Evolutionary conservation across 2,113 vertebrate genomes (phyloP), one percentile per base, ranked within the genome.

Genomic region (Cairina moschata): DNA sequence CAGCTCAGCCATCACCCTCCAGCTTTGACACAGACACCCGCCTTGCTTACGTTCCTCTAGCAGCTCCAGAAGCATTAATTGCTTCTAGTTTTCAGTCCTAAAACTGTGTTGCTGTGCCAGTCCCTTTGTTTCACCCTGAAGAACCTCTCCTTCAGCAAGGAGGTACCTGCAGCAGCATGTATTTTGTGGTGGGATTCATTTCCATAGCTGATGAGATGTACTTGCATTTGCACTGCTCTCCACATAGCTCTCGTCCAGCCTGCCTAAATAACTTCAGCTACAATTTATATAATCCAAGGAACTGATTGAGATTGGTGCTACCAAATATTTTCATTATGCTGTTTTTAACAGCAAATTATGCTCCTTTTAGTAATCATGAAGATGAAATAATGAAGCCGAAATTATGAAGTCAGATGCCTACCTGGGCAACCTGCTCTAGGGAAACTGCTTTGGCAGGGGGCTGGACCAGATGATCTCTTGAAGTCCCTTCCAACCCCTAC

Each of bases 161-260:
- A 11, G 69, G 13, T 17, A 71, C 56, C 86, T 55, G 21, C 3
- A 17, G 21, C 3, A 17, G 22, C 32, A 12, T 1, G 13, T 26
- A 34, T 63, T 86, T 26, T 34, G 28, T 46, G 38, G 16, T 0
- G 1, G 3, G 26, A 40, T 68, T 94, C 28, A 44, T 20, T 34
- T 7, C 7, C 13, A 26, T 44, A 81, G 73, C 32, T 75, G 56
- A 84, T 69, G 21, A 71, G 0, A 2, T 4, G 28, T 23, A 68
- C 46, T 81, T 34, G 17, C 46, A 34, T 34, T 56, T 56, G 48
- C 68, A 52, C 0, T 0, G 52, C 68, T 60, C 0, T 0, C 28
- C 80, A 20, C 36, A 80, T 32, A 42, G 58, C 42, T 76, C 34
- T 28, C 73, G 8, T 42, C 32, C 20, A 29, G 13, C 58, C 32